Conservation (phyloP, 2,797 vertebrate genomes). For the Corythornis leucogaster region DNA sequence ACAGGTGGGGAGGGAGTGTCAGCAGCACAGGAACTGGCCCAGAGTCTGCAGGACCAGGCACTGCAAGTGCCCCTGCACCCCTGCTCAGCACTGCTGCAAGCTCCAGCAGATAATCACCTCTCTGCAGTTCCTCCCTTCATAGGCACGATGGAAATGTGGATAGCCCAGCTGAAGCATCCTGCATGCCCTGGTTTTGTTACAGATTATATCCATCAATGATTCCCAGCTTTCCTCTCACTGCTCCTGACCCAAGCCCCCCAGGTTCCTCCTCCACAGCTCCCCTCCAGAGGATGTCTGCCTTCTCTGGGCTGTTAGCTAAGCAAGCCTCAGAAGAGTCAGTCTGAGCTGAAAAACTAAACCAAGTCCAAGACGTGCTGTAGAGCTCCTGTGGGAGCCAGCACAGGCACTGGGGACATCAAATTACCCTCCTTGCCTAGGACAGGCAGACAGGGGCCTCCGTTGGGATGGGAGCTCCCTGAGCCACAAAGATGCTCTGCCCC, state of each 20-base stretch:
- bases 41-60: neutral
- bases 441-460: neutral
- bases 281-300: neutral
- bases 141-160: neutral
- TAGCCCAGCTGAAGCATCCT: neutral
- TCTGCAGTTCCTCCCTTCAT: neutral
- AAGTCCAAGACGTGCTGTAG: neutral
- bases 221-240: neutral
- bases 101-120: neutral
- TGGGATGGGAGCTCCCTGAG: neutral
- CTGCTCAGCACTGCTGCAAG: neutral
- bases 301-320: neutral
- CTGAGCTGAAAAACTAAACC: neutral
- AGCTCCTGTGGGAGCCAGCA: neutral
- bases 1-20: neutral
- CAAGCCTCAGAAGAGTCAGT: neutral
- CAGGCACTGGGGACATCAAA: fast-evolving
- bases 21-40: neutral
- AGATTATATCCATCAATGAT: neutral
- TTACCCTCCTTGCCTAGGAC: neutral
- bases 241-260: neutral
- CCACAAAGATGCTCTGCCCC: too few species aligned
- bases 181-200: neutral
- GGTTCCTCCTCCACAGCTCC: neutral
- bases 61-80: too few species aligned